phyloP scores from a whole-genome alignment of 2,797 vertebrate genomes.

The Lagodon rhomboides region DNA sequence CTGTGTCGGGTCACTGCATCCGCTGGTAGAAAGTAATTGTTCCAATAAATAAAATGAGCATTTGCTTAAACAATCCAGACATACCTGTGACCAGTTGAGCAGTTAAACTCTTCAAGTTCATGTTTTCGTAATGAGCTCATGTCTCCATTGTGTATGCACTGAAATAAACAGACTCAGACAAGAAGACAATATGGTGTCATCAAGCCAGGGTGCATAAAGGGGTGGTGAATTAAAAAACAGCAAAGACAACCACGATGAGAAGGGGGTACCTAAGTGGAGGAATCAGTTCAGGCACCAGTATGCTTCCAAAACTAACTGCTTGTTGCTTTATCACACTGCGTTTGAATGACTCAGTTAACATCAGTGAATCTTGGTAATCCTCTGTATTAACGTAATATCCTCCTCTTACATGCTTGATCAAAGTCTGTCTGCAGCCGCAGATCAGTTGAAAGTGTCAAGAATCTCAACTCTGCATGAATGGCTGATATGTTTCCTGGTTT shows the following conservation, averaged over 20 bases:
- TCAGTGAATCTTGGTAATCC: too few species aligned
- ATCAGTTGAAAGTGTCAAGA: too few species aligned
- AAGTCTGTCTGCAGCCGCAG: too few species aligned
- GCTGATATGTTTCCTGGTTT: too few species aligned
- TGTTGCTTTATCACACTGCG: neutral
- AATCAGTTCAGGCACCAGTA: neutral
- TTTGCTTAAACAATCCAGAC: conserved; percentile 10
- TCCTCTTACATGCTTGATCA: too few species aligned
- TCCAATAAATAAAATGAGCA: conserved; percentile 9
- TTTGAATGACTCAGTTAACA: neutral
- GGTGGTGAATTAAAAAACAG: neutral
- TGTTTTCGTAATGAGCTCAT: conserved; percentile 4
- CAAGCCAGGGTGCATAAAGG: neutral
- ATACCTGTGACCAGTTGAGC: neutral
- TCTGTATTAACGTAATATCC: too few species aligned
- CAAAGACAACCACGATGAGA: neutral
- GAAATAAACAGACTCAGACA: neutral
- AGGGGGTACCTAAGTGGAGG: neutral
- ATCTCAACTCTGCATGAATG: too few species aligned
- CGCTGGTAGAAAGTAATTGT: conserved; percentile 20
- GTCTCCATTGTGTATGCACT: neutral
- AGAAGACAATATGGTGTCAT: neutral
- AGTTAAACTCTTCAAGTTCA: neutral
- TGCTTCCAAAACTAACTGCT: neutral
- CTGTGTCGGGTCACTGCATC: conserved; percentile 11